Conservation (phyloP, 2,888 invertebrate species). For the Ceramica pisi region DNA sequence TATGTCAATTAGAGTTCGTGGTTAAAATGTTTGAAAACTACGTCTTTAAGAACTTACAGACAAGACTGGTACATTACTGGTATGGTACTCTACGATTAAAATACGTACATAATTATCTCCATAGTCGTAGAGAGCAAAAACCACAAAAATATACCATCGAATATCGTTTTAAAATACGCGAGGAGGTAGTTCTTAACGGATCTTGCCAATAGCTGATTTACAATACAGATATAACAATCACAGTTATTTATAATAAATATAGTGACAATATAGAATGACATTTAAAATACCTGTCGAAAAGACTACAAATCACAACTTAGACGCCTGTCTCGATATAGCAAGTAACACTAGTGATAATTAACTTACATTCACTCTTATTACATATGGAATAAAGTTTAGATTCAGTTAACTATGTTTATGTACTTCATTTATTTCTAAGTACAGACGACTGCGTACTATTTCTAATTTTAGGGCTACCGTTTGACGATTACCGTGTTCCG, state of each 20-base stretch:
- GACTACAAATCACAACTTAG: conserved; percentile 87
- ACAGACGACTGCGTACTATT: conserved; percentile 76
- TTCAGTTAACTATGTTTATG: conserved; percentile 85
- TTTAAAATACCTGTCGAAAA: conserved; percentile 85
- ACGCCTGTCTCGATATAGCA: conserved; percentile 80
- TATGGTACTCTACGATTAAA: conserved; percentile 41
- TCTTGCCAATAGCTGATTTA: conserved; percentile 81
- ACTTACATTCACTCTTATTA: conserved; percentile 85
- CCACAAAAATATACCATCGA: conserved; percentile 67
- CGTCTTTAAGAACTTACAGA: conserved; percentile 33
- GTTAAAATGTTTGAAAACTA: conserved; percentile 34
- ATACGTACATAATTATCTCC: conserved; percentile 62
- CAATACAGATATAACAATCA: conserved; percentile 80
- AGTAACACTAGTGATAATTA: conserved; percentile 84
- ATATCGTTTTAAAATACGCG: conserved; percentile 71
- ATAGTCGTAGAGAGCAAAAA: conserved; percentile 62
- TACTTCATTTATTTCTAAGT: conserved; percentile 86
- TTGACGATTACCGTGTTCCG: conserved; percentile 64
- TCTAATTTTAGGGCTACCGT: conserved; percentile 71
- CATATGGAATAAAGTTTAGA: conserved; percentile 85
- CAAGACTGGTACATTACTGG: conserved; percentile 48
- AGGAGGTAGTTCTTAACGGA: conserved; percentile 78
- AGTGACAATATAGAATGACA: conserved; percentile 80
- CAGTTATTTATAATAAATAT: conserved; percentile 80
- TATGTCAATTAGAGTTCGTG: conserved; percentile 23